Evolutionary conservation across 2,888 invertebrate species (phyloP).

Genomic region (Orthosia cruda): DNA sequence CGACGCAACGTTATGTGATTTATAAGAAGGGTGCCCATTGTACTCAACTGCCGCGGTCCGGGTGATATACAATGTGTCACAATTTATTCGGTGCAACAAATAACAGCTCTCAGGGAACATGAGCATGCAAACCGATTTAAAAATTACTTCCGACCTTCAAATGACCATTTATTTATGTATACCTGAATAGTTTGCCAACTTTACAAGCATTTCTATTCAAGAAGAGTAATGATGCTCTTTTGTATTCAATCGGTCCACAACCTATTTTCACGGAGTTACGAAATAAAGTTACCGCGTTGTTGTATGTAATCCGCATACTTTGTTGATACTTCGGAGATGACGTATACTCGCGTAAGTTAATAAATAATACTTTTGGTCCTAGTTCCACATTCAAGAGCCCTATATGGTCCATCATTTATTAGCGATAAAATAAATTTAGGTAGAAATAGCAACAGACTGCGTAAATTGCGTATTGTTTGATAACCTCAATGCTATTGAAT

Average conservation of each 20-base stretch:
- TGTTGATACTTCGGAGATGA: constrained; percentile 11
- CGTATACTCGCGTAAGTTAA: background rate
- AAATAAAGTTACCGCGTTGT: constrained; percentile 46
- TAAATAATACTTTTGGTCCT: background rate
- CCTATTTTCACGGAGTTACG: constrained; percentile 66
- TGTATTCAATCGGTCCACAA: constrained; percentile 61
- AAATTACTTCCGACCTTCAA: constrained; percentile 29
- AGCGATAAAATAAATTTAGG: constrained; percentile 17
- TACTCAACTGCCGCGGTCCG: background rate
- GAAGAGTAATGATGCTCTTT: constrained; percentile 58
- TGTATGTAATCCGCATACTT: constrained; percentile 34
- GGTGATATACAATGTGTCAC: background rate
- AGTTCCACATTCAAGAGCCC: background rate
- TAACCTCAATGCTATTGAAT: constrained; percentile 31
- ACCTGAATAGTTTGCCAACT: constrained; percentile 31
- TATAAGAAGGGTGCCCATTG: background rate
- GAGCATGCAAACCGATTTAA: background rate
- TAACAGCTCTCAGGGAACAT: background rate
- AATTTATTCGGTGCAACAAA: background rate
- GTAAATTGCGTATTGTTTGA: constrained; percentile 20
- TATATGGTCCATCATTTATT: background rate
- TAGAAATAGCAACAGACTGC: constrained; percentile 27
- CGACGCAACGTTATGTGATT: background rate
- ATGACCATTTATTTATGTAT: background rate
- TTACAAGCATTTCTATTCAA: constrained; percentile 57